A percentile compares a stretch with the other conserved stretches of the same genome.
phyloP scores from a whole-genome alignment of 2,113 vertebrate species.

The Pitta sordida region DNA sequence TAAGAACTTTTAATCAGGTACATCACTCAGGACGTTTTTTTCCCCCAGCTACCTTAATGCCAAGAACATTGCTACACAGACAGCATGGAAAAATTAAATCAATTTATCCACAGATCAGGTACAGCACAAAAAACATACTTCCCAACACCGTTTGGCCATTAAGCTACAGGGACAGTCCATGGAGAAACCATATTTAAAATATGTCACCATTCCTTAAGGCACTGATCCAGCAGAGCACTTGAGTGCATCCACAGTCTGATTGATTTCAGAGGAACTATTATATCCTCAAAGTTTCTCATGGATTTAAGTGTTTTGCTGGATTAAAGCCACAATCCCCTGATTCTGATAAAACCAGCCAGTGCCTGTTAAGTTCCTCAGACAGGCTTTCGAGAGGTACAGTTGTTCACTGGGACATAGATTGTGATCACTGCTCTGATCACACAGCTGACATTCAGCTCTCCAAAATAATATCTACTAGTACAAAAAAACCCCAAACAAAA shows the following conservation, averaged over 20 bases:
- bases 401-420: not conserved
- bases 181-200: not conserved
- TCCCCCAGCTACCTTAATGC: not conserved
- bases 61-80: not conserved
- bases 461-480: not conserved
- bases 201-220: not conserved
- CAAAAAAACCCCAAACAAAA: not conserved
- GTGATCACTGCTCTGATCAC: not conserved
- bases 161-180: not conserved
- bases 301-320: constrained; percentile 55
- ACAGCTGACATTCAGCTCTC: not conserved
- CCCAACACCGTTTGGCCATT: not conserved
- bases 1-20: not conserved
- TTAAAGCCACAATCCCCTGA: constrained; percentile 28
- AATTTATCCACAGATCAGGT: not conserved
- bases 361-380: not conserved
- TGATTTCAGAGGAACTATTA: constrained; percentile 11
- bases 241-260: not conserved
- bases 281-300: not conserved
- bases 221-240: constrained; percentile 17
- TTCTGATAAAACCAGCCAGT: not conserved
- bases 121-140: not conserved
- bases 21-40: not conserved
- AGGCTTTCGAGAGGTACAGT: not conserved
- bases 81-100: not conserved